phyloP scores from a whole-genome alignment of 2,888 invertebrate species.

The Abrostola tripartita region DNA sequence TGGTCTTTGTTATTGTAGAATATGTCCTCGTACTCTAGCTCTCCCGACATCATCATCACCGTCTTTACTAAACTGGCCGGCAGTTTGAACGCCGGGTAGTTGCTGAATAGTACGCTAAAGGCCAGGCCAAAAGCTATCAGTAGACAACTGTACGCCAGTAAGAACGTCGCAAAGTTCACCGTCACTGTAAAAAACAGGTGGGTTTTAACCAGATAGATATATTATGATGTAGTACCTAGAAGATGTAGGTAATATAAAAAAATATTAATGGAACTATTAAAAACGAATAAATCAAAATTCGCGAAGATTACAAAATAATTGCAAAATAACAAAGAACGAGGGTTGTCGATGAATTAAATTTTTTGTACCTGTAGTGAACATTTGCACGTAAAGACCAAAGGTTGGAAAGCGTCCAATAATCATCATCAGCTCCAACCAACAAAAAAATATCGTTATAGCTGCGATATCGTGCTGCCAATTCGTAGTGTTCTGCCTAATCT shows the following conservation, averaged over 20 bases:
- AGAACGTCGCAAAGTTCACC: constrained; percentile 94
- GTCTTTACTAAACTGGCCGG: constrained; percentile 91
- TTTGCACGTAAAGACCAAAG: constrained; percentile 95
- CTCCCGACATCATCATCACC: constrained; percentile 96
- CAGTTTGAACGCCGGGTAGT: constrained; percentile 92
- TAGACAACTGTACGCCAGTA: constrained; percentile 93
- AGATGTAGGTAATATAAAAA: background rate
- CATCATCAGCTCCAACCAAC: constrained; percentile 96
- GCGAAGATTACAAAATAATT: too few species aligned
- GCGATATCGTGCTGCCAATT: constrained; percentile 94
- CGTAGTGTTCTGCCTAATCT: constrained; percentile 74
- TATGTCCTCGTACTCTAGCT: constrained; percentile 95
- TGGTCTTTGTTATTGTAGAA: constrained; percentile 89
- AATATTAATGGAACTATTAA: background rate
- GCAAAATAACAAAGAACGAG: too few species aligned
- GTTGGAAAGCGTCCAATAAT: constrained; percentile 95
- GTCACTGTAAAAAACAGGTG: constrained; percentile 87
- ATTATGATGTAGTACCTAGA: too few species aligned
- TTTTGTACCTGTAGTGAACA: constrained; percentile 92
- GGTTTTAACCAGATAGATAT: too few species aligned
- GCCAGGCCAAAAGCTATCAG: constrained; percentile 94
- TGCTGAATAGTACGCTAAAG: constrained; percentile 94
- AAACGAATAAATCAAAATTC: too few species aligned
- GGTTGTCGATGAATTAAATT: background rate
- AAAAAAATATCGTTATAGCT: constrained; percentile 93